Base-by-base conservation (phyloP, 2,888 invertebrate species). In the Trissoscelio sp. region DNA sequence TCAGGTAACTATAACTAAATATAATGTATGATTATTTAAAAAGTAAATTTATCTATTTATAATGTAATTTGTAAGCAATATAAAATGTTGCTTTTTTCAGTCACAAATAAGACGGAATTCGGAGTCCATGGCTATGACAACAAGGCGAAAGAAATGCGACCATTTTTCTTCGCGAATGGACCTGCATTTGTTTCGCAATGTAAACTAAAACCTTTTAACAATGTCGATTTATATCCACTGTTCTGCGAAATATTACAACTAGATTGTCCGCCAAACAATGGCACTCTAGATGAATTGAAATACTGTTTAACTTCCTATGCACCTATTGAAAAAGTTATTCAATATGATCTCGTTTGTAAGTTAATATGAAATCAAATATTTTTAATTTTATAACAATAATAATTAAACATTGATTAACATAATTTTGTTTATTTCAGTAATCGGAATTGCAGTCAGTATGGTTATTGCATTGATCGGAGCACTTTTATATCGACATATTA, bases 91-190 rank as follows among this genome's bases (percentile, higher is more conserved):
- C 3, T 16, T 42, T 46, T 69, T 78, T 64, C 16, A 93, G 94
- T 93, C 14, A 92, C 92, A 28, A 89, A 91, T 60, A 87, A 89
- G 20, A 91, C 92, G 0, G 91, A 92, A 81, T 94, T 94, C 86
- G 95, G 95, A 2, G 89, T 93, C 14, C 95, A 95, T 87, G 95
- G 95, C 0, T 95, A 95, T 86, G 94, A 95, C 86, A 95, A 95
- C 86, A 90, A 89, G 51, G 89, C 92, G 1, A 79, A 87, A 46
- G 91, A 92, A 55, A 96, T 96, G 96, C 93, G 93, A 84, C 94
- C 95, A 3, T 93, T 95, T 85, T 96, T 96, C 88, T 93, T 96
- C 87, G 95, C 95, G 0, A 92, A 93, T 82, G 96, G 96, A 1
- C 95, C 95, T 0, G 92, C 92, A 79, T 94, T 96, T 84, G 92